Conservation (phyloP, 2,113 vertebrate genomes). For the Neofelis nebulosa region DNA sequence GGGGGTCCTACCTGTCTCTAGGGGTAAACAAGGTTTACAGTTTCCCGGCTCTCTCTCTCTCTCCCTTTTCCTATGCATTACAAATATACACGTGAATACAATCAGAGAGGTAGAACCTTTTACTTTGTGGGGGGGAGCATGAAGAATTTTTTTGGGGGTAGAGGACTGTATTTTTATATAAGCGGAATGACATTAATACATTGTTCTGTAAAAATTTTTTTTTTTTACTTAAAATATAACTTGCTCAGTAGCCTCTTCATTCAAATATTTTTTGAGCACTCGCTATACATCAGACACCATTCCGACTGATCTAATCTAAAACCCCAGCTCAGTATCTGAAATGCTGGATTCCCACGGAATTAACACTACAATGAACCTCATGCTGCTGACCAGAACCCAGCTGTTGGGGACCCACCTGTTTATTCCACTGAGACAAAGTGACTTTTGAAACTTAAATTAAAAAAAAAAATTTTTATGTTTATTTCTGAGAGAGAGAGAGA, state of each 20-base stretch:
- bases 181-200: background rate
- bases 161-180: background rate
- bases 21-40: background rate
- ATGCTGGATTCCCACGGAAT: background rate
- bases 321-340: background rate
- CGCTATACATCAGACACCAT: background rate
- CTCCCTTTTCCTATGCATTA: background rate
- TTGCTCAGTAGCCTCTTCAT: background rate
- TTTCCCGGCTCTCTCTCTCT: background rate
- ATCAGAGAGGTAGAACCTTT: background rate
- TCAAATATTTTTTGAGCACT: background rate
- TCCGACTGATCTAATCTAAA: background rate
- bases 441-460: background rate
- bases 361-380: background rate
- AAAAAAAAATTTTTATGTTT: too few species aligned
- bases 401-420: background rate
- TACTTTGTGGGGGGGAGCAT: fast-evolving
- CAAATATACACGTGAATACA: background rate
- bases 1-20: background rate
- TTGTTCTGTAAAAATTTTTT: background rate
- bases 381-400: background rate
- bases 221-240: background rate
- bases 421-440: background rate
- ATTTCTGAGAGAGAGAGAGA: too few species aligned
- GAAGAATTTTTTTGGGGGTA: too few species aligned